These are phyloP conservation scores for Melinaea marsaeus DNA, from an alignment of 2,888 invertebrate genomes.

Conservation along the genomic window DNA sequence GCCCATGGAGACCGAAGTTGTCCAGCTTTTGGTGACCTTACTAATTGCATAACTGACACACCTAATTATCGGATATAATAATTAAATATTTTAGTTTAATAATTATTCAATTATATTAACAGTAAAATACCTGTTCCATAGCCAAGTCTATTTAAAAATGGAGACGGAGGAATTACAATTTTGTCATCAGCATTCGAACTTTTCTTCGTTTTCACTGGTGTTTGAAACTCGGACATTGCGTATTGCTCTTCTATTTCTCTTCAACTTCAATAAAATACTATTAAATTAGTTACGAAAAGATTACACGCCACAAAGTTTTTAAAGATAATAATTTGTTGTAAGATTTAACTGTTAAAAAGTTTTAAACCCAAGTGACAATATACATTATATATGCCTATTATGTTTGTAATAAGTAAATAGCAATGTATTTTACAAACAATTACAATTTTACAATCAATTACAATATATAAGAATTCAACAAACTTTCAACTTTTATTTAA, in stretches of 20 bases:
- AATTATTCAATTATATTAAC: neutral
- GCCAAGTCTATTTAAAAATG: conserved; percentile 84
- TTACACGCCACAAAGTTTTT: too few relatives aligned
- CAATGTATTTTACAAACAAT: too few relatives aligned
- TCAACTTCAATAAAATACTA: too few relatives aligned
- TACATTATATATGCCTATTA: too few relatives aligned
- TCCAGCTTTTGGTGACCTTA: conserved; percentile 83
- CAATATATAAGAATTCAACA: too few relatives aligned
- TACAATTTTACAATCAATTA: too few relatives aligned
- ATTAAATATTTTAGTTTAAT: neutral
- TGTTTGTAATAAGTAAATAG: too few relatives aligned
- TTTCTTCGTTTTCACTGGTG: conserved; percentile 61
- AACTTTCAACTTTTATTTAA: too few relatives aligned
- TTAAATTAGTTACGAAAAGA: too few relatives aligned
- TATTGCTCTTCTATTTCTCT: neutral
- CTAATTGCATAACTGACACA: conserved; percentile 85
- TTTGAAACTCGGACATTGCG: conserved; percentile 51
- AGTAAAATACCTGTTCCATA: conserved; percentile 82
- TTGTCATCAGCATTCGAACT: conserved; percentile 43
- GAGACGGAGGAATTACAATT: conserved; percentile 83
- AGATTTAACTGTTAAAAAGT: too few relatives aligned
- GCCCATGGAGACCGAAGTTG: conserved; percentile 90
- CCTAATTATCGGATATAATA: conserved; percentile 63
- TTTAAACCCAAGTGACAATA: too few relatives aligned
- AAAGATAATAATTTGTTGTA: too few relatives aligned